phyloP scores from a whole-genome alignment of 2,797 vertebrate species.

The Esox lucius region DNA sequence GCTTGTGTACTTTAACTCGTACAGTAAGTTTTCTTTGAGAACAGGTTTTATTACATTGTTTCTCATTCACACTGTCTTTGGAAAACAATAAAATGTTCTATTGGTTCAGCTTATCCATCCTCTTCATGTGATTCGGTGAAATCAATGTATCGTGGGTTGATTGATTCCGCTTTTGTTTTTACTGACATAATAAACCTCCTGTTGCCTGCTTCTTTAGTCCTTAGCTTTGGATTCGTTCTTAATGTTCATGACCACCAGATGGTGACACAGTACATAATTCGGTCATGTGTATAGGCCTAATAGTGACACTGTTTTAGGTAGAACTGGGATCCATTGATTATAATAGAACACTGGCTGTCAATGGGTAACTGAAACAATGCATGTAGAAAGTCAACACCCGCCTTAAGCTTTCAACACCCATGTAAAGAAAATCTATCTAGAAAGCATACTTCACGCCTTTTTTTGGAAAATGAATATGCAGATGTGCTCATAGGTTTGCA shows the following conservation, averaged over 20 bases:
- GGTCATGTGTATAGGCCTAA: not conserved
- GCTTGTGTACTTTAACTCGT: not conserved
- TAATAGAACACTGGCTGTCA: too few species aligned
- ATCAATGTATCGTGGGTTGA: not conserved
- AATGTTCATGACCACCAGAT: constrained; percentile 27
- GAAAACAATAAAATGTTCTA: constrained; percentile 47
- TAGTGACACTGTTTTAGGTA: not conserved
- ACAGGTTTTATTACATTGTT: too few species aligned
- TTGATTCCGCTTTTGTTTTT: not conserved
- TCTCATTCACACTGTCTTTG: constrained; percentile 25
- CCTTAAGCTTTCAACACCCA: too few species aligned
- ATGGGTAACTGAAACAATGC: too few species aligned
- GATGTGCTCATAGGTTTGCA: too few species aligned
- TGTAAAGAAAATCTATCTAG: too few species aligned
- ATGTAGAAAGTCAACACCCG: too few species aligned
- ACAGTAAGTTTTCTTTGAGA: too few species aligned
- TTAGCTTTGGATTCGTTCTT: not conserved
- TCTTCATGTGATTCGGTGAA: not conserved
- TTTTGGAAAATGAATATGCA: too few species aligned
- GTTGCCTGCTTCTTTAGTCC: not conserved
- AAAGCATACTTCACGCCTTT: too few species aligned
- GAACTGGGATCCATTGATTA: too few species aligned
- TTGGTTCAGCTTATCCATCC: not conserved
- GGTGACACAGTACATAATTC: constrained; percentile 29
- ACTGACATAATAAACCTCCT: not conserved